These are phyloP conservation scores for Triplophysa bombifrons DNA, from an alignment of 2,797 vertebrate genomes.

Conservation along the genomic window DNA sequence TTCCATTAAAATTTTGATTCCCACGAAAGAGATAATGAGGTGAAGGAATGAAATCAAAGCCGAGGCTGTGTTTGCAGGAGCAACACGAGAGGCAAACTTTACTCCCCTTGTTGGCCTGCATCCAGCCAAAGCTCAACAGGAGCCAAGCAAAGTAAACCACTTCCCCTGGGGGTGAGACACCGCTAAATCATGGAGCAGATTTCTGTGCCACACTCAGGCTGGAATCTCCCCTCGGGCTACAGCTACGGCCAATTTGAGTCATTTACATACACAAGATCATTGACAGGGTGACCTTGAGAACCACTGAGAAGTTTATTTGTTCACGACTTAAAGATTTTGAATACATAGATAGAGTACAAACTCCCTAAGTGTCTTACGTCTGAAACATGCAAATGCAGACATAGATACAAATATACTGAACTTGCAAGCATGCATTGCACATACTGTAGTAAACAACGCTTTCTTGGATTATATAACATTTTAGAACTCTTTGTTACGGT, in stretches of 20 bases:
- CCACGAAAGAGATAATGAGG: slow-evolving; percentile 33
- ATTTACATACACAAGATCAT: not conserved
- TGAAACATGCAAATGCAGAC: not conserved
- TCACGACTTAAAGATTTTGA: slow-evolving; percentile 6
- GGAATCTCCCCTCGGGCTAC: not conserved
- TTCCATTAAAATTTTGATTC: slow-evolving; percentile 16
- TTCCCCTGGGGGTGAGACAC: slow-evolving; percentile 71
- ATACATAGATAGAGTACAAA: not conserved
- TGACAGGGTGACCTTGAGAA: slow-evolving; percentile 28
- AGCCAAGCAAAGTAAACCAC: slow-evolving; percentile 75
- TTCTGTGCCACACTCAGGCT: slow-evolving; percentile 25
- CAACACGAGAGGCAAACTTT: slow-evolving; percentile 77
- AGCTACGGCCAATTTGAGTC: slow-evolving; percentile 6
- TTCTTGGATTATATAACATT: not conserved
- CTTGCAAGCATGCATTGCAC: not conserved
- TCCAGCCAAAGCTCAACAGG: slow-evolving; percentile 48
- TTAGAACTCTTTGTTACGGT: no score
- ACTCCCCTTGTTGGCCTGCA: slow-evolving; percentile 66
- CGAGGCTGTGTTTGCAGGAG: slow-evolving; percentile 73
- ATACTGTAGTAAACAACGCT: not conserved
- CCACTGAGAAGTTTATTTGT: slow-evolving; percentile 17
- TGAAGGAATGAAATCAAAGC: slow-evolving; percentile 66
- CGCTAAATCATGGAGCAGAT: slow-evolving; percentile 72
- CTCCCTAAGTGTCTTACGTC: not conserved
- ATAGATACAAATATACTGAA: not conserved